Base-by-base conservation (phyloP, 2,888 invertebrate species). In the Linnaemya tessellans region DNA sequence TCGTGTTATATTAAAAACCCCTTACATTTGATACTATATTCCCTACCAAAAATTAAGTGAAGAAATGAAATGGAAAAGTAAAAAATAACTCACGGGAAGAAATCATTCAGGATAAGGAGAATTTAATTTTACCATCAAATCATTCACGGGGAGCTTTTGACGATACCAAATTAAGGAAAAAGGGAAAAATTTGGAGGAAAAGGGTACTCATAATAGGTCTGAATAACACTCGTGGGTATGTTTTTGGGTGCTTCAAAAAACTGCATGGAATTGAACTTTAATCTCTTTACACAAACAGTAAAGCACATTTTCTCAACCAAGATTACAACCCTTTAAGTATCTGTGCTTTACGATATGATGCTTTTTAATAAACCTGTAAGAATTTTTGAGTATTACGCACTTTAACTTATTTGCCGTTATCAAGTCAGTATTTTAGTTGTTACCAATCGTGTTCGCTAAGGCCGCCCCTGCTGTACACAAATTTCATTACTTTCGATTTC, bases 401-500 rank as follows among this genome's bases (percentile, higher is more conserved):
- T 75, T 73, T 22, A 79, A 58, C 82, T 85, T 74, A 38, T 25
- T 54, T 82, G 2, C 56, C 15, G 7, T 60, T 79, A 70, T 65
- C 74, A 25, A 67, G 41, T 77, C 8, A 70, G 60, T 75, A 38
- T 67, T 82, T 75, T 71, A 58, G 49, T 71, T 74, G 13, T 58
- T 58, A 46, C 54, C 35, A 46, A 38, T 64, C 56, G 18, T 71
- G 71, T 70, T 11, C n/a, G 38, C 41, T 22, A 30, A 79, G 43
- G 15, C 46, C 49, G 74, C 74, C 82, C 79, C 75, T 77, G 2
- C 30, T 8, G 30, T 25, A n/a, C 15, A 74, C 70, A 62, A 60
- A 64, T 41, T 41, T 71, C 51, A 43, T 51, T 54, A 84, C 81
- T 82, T 82, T 82, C 79, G 54, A 30, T 85, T 82, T 82, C 58